Evolutionary conservation across 2,888 invertebrate species (phyloP).

Genomic region (Limnephilus rhombicus): DNA sequence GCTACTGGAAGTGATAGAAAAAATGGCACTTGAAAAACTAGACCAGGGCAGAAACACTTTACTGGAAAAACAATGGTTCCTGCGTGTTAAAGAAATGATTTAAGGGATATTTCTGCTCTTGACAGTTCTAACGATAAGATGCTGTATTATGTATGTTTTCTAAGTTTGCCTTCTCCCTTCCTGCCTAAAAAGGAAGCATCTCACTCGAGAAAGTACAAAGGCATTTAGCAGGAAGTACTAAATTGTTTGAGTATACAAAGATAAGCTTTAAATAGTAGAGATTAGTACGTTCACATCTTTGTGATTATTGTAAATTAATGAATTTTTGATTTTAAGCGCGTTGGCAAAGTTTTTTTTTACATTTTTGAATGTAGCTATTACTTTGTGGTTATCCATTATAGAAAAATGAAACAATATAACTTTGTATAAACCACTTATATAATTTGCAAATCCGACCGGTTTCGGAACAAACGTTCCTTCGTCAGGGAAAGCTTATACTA

Average conservation of each 20-base stretch:
- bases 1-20: conserved; percentile 17
- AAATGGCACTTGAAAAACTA: conserved; percentile 15
- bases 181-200: background rate
- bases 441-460: no score
- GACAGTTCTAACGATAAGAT: background rate
- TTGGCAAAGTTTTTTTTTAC: no score
- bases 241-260: background rate
- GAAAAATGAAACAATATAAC: no score
- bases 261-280: background rate
- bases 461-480: no score
- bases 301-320: background rate
- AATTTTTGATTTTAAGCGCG: background rate
- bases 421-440: no score
- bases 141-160: background rate
- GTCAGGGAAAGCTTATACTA: no score
- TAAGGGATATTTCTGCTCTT: background rate
- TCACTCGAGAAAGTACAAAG: background rate
- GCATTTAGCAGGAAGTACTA: background rate
- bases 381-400: no score
- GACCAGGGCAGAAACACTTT: conserved; percentile 16
- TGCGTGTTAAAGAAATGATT: background rate
- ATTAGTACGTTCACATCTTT: background rate
- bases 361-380: no score
- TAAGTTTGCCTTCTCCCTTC: background rate
- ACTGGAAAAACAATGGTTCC: conserved; percentile 22